Conservation (phyloP, 2,797 vertebrate species). For the Eptatretus atami region DNA sequence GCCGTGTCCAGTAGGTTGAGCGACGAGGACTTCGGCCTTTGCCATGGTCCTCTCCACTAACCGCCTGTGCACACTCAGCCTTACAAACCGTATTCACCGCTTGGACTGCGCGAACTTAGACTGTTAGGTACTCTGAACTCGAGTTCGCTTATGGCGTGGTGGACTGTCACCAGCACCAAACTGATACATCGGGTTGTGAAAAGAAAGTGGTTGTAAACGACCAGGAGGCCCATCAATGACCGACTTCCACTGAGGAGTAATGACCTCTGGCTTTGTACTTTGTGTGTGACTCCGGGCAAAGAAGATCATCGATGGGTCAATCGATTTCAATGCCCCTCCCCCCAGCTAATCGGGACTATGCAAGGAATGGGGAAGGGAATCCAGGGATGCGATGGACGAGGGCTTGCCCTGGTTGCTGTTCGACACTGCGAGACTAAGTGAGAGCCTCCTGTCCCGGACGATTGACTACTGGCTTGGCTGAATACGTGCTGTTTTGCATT, state of each 20-base stretch:
- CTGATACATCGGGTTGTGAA: slow-evolving; percentile 97
- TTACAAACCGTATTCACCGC: slow-evolving; percentile 38
- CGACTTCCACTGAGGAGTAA: slow-evolving; percentile 4
- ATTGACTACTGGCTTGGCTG: slow-evolving; percentile 21
- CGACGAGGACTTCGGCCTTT: background rate
- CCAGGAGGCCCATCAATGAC: background rate
- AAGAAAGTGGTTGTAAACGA: slow-evolving; percentile 49
- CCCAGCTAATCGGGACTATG: background rate
- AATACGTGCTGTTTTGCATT: slow-evolving; percentile 30
- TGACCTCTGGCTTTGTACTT: background rate
- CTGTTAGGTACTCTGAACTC: slow-evolving; percentile 83
- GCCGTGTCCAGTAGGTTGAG: background rate
- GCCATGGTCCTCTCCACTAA: slow-evolving; percentile 16
- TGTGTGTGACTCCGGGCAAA: background rate
- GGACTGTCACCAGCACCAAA: slow-evolving; percentile 78
- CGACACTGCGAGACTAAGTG: slow-evolving; percentile 35
- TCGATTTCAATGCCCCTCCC: background rate
- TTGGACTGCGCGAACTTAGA: slow-evolving; percentile 90
- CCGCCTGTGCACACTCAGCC: slow-evolving; percentile 30
- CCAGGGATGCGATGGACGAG: slow-evolving; percentile 27
- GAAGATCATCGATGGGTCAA: background rate
- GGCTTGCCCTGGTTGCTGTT: slow-evolving; percentile 26
- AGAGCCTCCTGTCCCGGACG: slow-evolving; percentile 17
- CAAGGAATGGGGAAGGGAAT: slow-evolving; percentile 35
- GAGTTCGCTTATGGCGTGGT: slow-evolving; percentile 60